These are phyloP conservation scores for Megaceryle alcyon DNA, from an alignment of 2,797 vertebrate species.

Conservation along the genomic window DNA sequence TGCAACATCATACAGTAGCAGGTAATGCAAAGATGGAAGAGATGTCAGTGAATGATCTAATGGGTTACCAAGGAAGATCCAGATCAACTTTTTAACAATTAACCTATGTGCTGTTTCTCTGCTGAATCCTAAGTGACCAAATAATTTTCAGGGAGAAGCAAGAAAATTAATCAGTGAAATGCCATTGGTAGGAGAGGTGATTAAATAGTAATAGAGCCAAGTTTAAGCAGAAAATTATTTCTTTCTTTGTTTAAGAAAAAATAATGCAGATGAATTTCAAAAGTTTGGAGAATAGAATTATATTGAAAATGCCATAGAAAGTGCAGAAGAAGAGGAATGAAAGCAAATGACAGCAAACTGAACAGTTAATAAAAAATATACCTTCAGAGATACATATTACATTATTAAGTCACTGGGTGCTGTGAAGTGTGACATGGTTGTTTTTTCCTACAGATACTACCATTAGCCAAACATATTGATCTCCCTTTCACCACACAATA, in stretches of 20 bases:
- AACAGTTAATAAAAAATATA: neutral
- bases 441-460: neutral
- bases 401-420: neutral
- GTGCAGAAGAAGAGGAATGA: neutral
- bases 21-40: neutral
- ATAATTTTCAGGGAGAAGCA: neutral
- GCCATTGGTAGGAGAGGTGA: neutral
- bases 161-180: neutral
- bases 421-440: neutral
- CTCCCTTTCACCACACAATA: neutral
- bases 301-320: neutral
- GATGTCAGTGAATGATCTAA: neutral
- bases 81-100: neutral
- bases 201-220: neutral
- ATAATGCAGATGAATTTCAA: neutral
- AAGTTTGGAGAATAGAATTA: neutral
- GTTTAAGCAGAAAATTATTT: neutral
- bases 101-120: neutral
- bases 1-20: neutral
- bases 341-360: neutral
- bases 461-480: neutral
- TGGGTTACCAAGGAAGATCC: neutral
- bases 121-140: neutral
- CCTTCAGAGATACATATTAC: neutral
- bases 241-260: neutral